These are phyloP conservation scores for Sebastolobus alascanus DNA, from an alignment of 2,797 vertebrate species.

Conservation along the genomic window DNA sequence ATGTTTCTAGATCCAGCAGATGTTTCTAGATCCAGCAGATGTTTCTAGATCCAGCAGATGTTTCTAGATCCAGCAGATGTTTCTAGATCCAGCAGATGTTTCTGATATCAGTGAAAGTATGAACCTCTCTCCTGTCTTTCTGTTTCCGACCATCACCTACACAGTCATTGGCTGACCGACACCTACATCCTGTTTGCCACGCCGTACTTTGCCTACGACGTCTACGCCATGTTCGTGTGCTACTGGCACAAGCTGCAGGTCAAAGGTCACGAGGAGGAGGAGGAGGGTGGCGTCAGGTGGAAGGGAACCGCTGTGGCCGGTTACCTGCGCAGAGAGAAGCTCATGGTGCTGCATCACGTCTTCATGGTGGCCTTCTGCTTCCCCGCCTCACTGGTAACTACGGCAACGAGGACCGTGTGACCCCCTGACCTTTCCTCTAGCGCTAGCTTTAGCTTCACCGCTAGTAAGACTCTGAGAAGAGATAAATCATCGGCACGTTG, in stretches of 20 bases:
- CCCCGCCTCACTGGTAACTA: slow-evolving; percentile 89
- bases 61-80: no score
- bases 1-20: no score
- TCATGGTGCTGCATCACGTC: slow-evolving; percentile 93
- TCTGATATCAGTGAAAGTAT: no score
- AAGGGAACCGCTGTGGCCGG: slow-evolving; percentile 44
- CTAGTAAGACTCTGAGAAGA: neutral
- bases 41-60: no score
- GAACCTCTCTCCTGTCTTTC: no score
- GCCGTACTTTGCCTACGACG: slow-evolving; percentile 93
- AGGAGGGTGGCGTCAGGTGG: neutral
- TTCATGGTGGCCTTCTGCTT: slow-evolving; percentile 93
- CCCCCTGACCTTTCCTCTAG: neutral
- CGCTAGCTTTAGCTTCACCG: neutral
- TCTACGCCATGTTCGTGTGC: slow-evolving; percentile 94
- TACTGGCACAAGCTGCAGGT: slow-evolving; percentile 88
- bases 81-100: no score
- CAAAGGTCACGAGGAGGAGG: slow-evolving; percentile 86
- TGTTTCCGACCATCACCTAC: neutral
- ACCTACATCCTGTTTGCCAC: slow-evolving; percentile 91
- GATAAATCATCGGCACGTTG: neutral
- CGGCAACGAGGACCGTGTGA: slow-evolving; percentile 4
- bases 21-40: no score
- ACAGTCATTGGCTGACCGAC: slow-evolving; percentile 91
- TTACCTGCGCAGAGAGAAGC: slow-evolving; percentile 82